Conservation (phyloP, 2,113 vertebrate species). For the Melanocharis versteri region DNA sequence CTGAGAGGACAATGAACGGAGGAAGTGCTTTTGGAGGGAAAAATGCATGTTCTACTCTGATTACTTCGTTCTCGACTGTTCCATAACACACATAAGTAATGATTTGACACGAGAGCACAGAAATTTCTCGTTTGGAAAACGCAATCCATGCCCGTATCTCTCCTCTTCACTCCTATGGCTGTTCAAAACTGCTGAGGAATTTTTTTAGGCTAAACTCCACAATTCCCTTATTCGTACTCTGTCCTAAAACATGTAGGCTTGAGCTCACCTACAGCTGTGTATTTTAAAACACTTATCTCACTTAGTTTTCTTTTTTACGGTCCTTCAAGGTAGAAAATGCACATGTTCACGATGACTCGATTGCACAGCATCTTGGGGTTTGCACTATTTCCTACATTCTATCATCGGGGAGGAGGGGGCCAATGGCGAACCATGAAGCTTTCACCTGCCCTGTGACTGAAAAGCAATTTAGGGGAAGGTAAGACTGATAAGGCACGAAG, state of each 20-base stretch:
- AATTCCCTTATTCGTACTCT: accelerated
- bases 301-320: neutral
- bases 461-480: neutral
- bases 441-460: neutral
- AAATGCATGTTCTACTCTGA: neutral
- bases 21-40: neutral
- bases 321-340: neutral
- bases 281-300: neutral
- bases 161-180: neutral
- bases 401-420: neutral
- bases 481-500: neutral
- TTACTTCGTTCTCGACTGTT: neutral
- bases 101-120: neutral
- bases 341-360: neutral
- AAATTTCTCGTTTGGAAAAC: neutral
- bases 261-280: neutral
- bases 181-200: neutral
- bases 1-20: neutral
- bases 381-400: neutral
- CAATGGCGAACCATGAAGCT: neutral
- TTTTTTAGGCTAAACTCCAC: neutral
- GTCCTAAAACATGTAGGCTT: neutral
- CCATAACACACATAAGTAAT: neutral
- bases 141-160: too few relatives aligned
- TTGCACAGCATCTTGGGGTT: neutral